These are phyloP conservation scores for Caloenas nicobarica DNA, from an alignment of 2,113 vertebrate species.

Conservation along the genomic window DNA sequence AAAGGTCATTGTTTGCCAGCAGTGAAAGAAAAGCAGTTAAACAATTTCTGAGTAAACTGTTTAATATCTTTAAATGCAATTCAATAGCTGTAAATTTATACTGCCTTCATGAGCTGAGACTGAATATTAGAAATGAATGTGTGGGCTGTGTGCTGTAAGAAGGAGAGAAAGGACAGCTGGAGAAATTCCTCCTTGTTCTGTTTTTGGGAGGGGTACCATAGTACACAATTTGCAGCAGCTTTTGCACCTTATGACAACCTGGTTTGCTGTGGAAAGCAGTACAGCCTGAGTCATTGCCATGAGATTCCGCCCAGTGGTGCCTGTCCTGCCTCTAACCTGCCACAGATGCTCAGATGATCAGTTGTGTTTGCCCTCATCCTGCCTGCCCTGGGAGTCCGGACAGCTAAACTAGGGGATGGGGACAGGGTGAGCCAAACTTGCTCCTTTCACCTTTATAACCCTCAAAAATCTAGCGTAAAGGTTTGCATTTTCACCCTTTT, in stretches of 20 bases:
- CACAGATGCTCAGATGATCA: rapidly evolving
- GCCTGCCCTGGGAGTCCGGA: not conserved
- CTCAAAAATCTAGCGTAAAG: not conserved
- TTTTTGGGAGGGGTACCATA: not conserved
- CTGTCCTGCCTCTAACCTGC: not conserved
- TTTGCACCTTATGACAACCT: not conserved
- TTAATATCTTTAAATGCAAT: not conserved
- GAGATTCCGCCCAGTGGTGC: not conserved
- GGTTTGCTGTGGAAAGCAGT: not conserved
- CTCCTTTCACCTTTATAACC: not conserved
- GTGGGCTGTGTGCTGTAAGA: not conserved
- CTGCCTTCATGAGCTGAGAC: not conserved
- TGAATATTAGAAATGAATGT: not conserved
- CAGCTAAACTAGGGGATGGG: not conserved
- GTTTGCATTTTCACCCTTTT: not conserved
- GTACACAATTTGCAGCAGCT: not conserved
- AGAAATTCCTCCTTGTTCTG: not conserved
- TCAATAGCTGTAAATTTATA: not conserved
- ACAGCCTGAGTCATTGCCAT: not conserved
- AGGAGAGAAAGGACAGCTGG: not conserved
- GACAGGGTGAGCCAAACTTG: not conserved
- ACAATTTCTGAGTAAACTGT: not conserved
- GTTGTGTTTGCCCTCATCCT: not conserved
- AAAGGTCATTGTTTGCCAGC: not conserved
- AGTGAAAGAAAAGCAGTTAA: not conserved